These are phyloP conservation scores for Mungos mungo DNA, from an alignment of 2,113 vertebrate genomes.

Conservation along the genomic window DNA sequence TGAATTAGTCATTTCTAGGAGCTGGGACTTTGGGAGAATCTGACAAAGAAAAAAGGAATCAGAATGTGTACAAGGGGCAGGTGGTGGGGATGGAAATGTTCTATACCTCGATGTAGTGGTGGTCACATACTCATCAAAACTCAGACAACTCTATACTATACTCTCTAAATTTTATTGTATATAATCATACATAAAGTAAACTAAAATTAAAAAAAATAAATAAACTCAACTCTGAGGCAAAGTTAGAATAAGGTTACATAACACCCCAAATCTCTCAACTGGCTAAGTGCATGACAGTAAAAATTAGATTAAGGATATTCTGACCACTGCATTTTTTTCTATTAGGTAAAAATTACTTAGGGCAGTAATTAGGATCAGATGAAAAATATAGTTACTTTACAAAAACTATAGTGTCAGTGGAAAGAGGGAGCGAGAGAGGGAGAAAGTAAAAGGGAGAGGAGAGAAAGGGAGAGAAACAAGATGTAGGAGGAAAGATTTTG, in stretches of 20 bases:
- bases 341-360: not conserved
- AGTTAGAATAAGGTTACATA: not conserved
- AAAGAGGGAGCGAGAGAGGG: not conserved
- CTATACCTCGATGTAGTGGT: not conserved
- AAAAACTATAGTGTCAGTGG: not conserved
- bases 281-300: not conserved
- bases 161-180: not conserved
- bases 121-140: not conserved
- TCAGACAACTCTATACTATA: not conserved
- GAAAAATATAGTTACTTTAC: not conserved
- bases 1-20: not conserved
- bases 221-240: not conserved
- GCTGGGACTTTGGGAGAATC: not conserved
- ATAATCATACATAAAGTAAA: not conserved
- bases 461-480: not conserved
- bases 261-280: not conserved
- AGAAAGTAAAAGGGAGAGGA: not conserved
- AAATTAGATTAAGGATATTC: not conserved
- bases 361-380: not conserved
- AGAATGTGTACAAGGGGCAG: too few relatives aligned
- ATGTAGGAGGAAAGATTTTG: not conserved
- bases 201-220: not conserved
- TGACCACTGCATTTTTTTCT: not conserved
- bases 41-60: not conserved
- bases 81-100: not conserved